These are phyloP conservation scores for Cataglyphis rosenhaueri DNA, from an alignment of 2,888 invertebrate genomes.

Conservation along the genomic window DNA sequence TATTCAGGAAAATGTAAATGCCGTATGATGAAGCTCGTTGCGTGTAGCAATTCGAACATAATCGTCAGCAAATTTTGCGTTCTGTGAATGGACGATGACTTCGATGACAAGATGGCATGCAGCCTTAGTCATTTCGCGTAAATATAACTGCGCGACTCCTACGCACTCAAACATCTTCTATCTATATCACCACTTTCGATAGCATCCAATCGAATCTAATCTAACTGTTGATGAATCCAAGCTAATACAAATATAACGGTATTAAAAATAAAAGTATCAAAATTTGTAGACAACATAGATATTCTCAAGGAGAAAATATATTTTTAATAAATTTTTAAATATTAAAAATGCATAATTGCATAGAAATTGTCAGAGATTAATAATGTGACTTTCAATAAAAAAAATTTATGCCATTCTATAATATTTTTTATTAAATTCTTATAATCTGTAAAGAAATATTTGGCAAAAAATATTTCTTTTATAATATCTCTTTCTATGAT, in stretches of 20 bases:
- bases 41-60: slow-evolving; percentile 33
- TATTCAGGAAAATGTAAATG: background rate
- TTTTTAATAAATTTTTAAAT: background rate
- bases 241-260: background rate
- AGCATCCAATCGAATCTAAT: background rate
- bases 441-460: slow-evolving; percentile 1
- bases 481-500: background rate
- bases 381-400: background rate
- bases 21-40: background rate
- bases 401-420: background rate
- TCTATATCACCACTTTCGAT: slow-evolving; percentile 59
- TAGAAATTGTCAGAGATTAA: background rate
- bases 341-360: background rate
- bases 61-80: slow-evolving; percentile 71
- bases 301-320: background rate
- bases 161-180: slow-evolving; percentile 65
- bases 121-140: slow-evolving; percentile 68
- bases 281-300: background rate
- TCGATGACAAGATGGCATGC: slow-evolving; percentile 57
- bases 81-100: slow-evolving; percentile 75
- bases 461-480: background rate
- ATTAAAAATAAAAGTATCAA: background rate
- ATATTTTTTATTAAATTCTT: background rate
- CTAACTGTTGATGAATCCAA: background rate
- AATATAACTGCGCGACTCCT: slow-evolving; percentile 70